Evolutionary conservation across 2,113 vertebrate species (phyloP).

Genomic region (Bujurquina vittata): DNA sequence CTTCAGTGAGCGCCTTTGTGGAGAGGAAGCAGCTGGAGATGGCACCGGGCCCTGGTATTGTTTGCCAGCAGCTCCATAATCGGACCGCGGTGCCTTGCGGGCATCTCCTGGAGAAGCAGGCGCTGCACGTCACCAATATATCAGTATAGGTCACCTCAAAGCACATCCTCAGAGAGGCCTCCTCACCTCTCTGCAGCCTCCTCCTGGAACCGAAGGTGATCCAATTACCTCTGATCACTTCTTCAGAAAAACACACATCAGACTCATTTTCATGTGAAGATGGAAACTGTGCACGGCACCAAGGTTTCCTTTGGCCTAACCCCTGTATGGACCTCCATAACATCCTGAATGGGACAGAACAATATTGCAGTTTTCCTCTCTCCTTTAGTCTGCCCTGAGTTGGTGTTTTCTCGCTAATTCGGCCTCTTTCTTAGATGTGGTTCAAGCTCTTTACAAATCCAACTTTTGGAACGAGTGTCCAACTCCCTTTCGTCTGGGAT

Average conservation of each 20-base stretch:
- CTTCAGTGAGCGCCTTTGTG: constrained; percentile 57
- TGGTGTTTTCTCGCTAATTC: constrained; percentile 58
- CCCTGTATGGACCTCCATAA: constrained; percentile 14
- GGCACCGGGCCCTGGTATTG: constrained; percentile 71
- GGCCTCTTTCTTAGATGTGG: constrained; percentile 67
- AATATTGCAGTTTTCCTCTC: constrained; percentile 44
- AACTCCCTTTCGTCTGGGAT: constrained; percentile 72
- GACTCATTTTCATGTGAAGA: constrained; percentile 2
- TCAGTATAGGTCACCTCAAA: constrained; percentile 12
- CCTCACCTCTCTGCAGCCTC: not conserved
- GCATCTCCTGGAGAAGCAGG: constrained; percentile 31
- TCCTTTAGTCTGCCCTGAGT: constrained; percentile 25
- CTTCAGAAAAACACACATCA: constrained; percentile 21
- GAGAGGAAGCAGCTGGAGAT: constrained; percentile 76
- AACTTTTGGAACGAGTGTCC: constrained; percentile 71
- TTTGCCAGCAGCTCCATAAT: constrained; percentile 62
- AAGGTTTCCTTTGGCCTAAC: constrained; percentile 22
- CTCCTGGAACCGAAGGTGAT: constrained; percentile 1
- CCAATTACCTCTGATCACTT: constrained; percentile 28
- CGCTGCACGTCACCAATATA: constrained; percentile 47
- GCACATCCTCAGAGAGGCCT: not conserved
- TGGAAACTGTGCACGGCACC: not conserved
- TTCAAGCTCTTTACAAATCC: constrained; percentile 72
- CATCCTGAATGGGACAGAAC: constrained; percentile 45
- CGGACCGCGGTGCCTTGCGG: constrained; percentile 54